Percentiles rank a stretch among this genome's conserved stretches.
These are phyloP conservation scores for Scaptomyza caliginosa DNA, from an alignment of 2,888 invertebrate species.

Conservation along the genomic window DNA sequence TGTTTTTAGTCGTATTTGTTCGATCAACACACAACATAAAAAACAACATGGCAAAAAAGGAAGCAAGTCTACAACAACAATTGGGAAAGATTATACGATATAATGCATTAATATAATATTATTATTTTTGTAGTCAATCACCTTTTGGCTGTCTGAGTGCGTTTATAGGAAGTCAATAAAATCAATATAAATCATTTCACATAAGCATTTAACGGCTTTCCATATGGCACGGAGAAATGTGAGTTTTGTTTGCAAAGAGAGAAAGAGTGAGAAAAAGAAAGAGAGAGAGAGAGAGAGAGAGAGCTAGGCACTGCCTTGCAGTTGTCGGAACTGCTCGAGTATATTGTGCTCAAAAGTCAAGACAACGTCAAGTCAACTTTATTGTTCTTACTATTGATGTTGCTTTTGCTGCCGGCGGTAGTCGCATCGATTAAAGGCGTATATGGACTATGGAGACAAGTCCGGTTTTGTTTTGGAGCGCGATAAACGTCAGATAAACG, in stretches of 20 bases:
- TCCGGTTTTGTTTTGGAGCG: conserved; percentile 74
- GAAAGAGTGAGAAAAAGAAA: no score
- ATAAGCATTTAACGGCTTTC: conserved; percentile 27
- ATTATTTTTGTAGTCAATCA: conserved; percentile 65
- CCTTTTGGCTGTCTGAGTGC: conserved; percentile 60
- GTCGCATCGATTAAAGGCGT: conserved; percentile 70
- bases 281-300: no score
- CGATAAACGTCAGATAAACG: conserved; percentile 74
- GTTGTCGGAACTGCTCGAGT: conserved; percentile 71
- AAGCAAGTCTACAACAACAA: conserved; percentile 51
- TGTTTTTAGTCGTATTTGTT: conserved; percentile 23
- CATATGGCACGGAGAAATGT: not conserved
- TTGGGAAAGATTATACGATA: conserved; percentile 53
- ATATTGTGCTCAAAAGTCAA: conserved; percentile 66
- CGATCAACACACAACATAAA: conserved; percentile 31
- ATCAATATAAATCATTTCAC: conserved; percentile 54
- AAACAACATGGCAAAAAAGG: conserved; percentile 55
- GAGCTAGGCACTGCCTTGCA: conserved; percentile 74
- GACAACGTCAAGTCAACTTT: conserved; percentile 51
- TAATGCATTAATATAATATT: conserved; percentile 37
- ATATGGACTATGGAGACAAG: conserved; percentile 71
- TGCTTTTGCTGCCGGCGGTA: conserved; percentile 52
- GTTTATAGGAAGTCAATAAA: conserved; percentile 74
- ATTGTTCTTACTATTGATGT: conserved; percentile 39
- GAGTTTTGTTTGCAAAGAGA: no score